Base-by-base conservation (phyloP, 1,140 invertebrate species). In the Himalopsyche phryganea region DNA sequence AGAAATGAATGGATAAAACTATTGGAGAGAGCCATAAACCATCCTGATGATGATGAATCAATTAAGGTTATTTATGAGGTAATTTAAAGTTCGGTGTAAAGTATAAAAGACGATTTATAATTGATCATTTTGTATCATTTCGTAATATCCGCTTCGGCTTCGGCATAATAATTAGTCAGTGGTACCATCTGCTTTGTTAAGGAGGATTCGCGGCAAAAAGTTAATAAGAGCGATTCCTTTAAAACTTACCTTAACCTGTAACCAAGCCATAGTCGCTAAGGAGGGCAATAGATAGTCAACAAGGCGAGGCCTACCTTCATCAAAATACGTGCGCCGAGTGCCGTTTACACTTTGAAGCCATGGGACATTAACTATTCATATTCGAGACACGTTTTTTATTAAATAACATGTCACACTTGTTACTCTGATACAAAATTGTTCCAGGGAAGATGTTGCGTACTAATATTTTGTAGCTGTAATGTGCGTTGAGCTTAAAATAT, bases 331-430 rank as follows among this genome's bases (percentile, higher is more conserved):
- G 23, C 23, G 23, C 23, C 23, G 9, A 28, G 23, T 28, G 23
- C 23, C 23, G 9, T 9, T 9, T 28, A 28, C 23, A 9, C 9
- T 28, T 28, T 28, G 23, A 28, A 28, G 23, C 23, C 33, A 40
- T 15, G 11, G 4, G 3, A 40, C 11, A 40, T 40, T 40, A 40
- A 40, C 11, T 42, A 38, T 47, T 58, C 28, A 49, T 44, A 61
- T 61, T 61, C 52, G n/a, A 14, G 17, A 28, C 52, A 56, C 58
- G 52, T 61, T 50, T 61, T 54, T 61, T 61, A 61, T 61, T 61
- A 61, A 61, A 56, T 54, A 50, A 61, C 55, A 61, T 48, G 58
- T 61, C 58, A 61, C 47, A 56, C 55, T 58, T 58, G 54, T 49
- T 49, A 35, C 42, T 45, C 42, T 56, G 46, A 28, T 11, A n/a